Evolutionary conservation across 2,113 vertebrate species (phyloP), one percentile per base, ranked within the genome.

Genomic region (Chelonoidis abingdonii): DNA sequence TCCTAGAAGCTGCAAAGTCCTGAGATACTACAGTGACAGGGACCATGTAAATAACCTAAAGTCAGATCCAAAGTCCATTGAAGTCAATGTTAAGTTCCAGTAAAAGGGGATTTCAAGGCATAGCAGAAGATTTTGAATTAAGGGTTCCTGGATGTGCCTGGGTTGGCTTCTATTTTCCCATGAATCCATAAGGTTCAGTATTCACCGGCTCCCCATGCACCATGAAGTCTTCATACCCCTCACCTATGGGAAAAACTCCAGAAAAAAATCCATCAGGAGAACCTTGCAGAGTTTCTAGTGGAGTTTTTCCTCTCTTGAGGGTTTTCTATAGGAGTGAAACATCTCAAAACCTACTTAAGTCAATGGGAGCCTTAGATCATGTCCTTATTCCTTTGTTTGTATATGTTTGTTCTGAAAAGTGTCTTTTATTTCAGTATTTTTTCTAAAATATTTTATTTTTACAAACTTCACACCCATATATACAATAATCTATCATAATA

Each of bases 391-490:
- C 0, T 53, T 76, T 79, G 6, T 27, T 92, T 92, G 35, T n/a
- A 69, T 69, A 35, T 21, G 17, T n/a, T 35, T 38, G 4, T 69
- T 38, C 8, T 69, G 65, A n/a, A 69, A 69, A n/a, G n/a, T 21
- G 4, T 69, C 8, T 69, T 21, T 69, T 8, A 69, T 69, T 69
- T 69, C 35, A 21, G 7, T 38, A 69, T 38, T 35, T 65, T 65
- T 65, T 16, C 31, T 35, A 62, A 50, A 2, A 84, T 0, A 22
- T 41, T 53, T 79, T 2, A 52, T 31, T 53, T 10, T 13, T 53
- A 1, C 0, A 87, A 10, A 79, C 85, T 92, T 75, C 8, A 19
- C 83, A 27, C 17, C 54, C 1, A 27, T 0, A 0, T 49, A 62
- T 24, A 9, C 25, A 76, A 17, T 12, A 79, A 50, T 0, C 5